A percentile compares a stretch with the other conserved stretches of the same genome.
phyloP scores from a whole-genome alignment of 2,113 vertebrate genomes.

The Cygnus buccinator region DNA sequence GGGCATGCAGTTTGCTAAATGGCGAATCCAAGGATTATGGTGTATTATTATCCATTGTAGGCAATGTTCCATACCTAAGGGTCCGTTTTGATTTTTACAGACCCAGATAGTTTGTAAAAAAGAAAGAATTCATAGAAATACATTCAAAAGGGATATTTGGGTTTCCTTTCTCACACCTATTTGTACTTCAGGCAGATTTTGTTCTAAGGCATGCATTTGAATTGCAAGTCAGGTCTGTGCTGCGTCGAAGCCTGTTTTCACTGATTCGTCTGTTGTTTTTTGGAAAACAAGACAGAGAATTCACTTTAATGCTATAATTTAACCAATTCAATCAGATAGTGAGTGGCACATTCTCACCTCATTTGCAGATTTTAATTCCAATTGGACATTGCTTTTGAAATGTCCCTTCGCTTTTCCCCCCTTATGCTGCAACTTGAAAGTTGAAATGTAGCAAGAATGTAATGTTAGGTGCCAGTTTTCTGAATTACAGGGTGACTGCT shows the following conservation, averaged over 20 bases:
- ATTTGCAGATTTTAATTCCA: constrained; percentile 89
- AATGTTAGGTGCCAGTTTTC: constrained; percentile 81
- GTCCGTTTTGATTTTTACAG: not conserved
- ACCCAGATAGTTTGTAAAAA: constrained; percentile 23
- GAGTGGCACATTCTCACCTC: constrained; percentile 87
- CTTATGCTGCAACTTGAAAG: constrained; percentile 82
- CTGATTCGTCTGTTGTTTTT: constrained; percentile 18
- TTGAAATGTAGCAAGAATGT: constrained; percentile 85
- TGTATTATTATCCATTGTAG: not conserved
- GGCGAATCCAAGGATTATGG: not conserved
- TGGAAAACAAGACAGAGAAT: constrained; percentile 68
- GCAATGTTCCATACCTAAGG: not conserved
- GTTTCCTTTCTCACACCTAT: constrained; percentile 68
- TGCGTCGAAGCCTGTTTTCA: constrained; percentile 58
- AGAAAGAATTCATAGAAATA: constrained; percentile 29
- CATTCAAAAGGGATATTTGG: constrained; percentile 45
- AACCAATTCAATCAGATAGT: constrained; percentile 85
- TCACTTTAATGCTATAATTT: constrained; percentile 81
- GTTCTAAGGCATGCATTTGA: constrained; percentile 62
- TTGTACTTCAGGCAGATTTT: constrained; percentile 61
- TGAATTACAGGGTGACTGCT: constrained; percentile 91
- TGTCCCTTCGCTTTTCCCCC: constrained; percentile 70
- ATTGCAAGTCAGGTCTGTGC: constrained; percentile 30
- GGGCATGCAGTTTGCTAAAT: not conserved
- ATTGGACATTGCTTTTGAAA: constrained; percentile 85